Evolutionary conservation across 2,888 invertebrate genomes (phyloP), one percentile per base, ranked within the genome.

Genomic region (Luperina testacea): DNA sequence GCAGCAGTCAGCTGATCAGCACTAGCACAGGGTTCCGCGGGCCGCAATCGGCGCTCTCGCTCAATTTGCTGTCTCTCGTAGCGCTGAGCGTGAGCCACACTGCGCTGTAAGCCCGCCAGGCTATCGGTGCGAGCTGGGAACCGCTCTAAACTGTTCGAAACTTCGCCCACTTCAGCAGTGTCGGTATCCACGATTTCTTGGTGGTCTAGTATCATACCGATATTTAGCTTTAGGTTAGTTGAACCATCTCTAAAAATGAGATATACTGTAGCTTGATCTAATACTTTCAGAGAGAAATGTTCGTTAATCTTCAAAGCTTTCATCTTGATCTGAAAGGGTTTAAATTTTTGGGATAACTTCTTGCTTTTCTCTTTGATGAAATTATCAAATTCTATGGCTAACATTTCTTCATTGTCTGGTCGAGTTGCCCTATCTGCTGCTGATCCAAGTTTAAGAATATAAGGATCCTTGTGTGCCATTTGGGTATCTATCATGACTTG

Each of bases 131-230:
- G 92, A 87, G 94, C 92, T 38, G 94, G 94, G 45, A 93, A 87
- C 38, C 90, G 91, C 80, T 92, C 94, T 73, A 94, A 64, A 82
- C 80, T 92, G 76, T 89, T 93, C 6, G 92, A 91, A 45, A 95
- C 94, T 79, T 94, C 92, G 0, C 94, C 94, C 13, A 95, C 88
- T 82, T 95, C 94, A n/a, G 94, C 92, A 45, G 92, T 94, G 77
- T 94, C 94, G 0, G 94, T 97, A 92, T 94, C 97, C 85, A 92
- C 96, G 90, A 93, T 97, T 93, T 93, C 97, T 93, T 94, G 96
- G 91, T 94, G 97, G 93, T 95, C 97, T 92, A 95, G 93, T 90
- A 92, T 93, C 97, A 95, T 97, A 89, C 95, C 97, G 90, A 92
- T 92, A 82, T 97, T 96, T 48, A 96, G 82, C 89, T 96, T 96